Base-by-base conservation (phyloP, 2,888 invertebrate genomes). In the Oscheius myriophilus region DNA sequence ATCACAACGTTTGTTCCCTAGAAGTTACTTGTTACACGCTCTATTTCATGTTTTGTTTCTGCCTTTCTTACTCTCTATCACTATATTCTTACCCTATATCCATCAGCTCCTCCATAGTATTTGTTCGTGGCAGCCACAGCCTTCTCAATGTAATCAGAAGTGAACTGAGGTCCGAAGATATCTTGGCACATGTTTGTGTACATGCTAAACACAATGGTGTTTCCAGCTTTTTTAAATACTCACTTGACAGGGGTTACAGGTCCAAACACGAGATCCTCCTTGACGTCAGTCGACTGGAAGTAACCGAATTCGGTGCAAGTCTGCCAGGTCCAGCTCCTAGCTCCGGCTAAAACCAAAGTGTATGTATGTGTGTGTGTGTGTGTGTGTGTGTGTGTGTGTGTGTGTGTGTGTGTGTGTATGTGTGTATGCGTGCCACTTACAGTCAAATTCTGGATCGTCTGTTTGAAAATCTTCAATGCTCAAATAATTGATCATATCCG, bases 271-370 rank as follows among this genome's bases (percentile, higher is more conserved):
- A 72, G 72, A n/a, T 70, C 64, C 33, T 88, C 84, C 0, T 81
- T 61, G 72, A 64, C 67, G 55, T 91, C 91, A 0, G 95, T 93
- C 0, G 94, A 93, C 89, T 96, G 96, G 88, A 92, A 96, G 88
- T 93, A 96, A 39, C 95, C 96, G 87, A 96, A 96, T 87, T 96
- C 96, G 0, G 93, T 93, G 87, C 96, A 96, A 0, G 95, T 95
- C 88, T 96, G 96, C 87, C 94, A 96, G 70, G 91, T 91, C 96
- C 96, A 96, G 84, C 93, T 93, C 0, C 95, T 92, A 16, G 67
- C 63, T 2, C 72, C 79, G 1, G 59, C 79, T 64, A 25, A 41
- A 64, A 52, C 2, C n/a, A 14, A 11, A 3, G 21, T 41, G n/a
- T 42, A n/a, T n/a, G n/a, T n/a, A n/a, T n/a, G n/a, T n/a, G n/a